Evolutionary conservation across 2,113 vertebrate species (phyloP).

Genomic region (Ramphastos sulfuratus): DNA sequence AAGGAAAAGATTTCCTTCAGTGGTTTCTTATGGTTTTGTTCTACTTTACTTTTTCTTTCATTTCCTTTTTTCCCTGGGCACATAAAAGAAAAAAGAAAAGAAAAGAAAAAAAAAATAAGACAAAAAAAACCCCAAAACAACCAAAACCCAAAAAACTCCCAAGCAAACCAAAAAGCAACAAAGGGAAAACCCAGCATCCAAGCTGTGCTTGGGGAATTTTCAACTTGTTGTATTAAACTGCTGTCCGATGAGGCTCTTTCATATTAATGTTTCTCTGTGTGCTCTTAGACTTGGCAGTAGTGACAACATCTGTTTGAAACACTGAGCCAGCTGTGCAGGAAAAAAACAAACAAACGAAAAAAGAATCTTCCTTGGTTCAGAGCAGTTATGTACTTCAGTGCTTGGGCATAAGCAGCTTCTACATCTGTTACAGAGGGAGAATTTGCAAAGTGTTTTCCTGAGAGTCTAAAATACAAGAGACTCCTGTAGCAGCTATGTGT

Average conservation of each 20-base stretch:
- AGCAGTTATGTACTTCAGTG: slow-evolving; percentile 9
- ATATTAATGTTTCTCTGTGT: slow-evolving; percentile 27
- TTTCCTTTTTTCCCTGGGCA: not conserved
- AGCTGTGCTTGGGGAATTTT: not conserved
- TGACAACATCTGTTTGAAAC: slow-evolving; percentile 38
- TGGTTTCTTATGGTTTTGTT: not conserved
- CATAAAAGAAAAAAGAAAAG: not conserved
- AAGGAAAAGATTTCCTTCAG: slow-evolving; percentile 4
- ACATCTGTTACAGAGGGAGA: not conserved
- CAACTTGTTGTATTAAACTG: not conserved
- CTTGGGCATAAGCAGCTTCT: slow-evolving; percentile 3
- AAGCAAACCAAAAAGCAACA: not conserved
- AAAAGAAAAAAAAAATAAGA: too few relatives aligned
- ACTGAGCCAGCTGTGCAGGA: slow-evolving; percentile 43
- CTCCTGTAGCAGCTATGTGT: not conserved
- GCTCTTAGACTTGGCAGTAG: not conserved
- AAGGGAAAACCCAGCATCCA: not conserved
- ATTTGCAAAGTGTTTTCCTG: not conserved
- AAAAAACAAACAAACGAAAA: not conserved
- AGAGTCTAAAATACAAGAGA: not conserved
- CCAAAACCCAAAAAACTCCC: too few relatives aligned
- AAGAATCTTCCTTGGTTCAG: not conserved
- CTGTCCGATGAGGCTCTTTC: not conserved
- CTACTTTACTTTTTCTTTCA: not conserved
- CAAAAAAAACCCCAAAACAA: too few relatives aligned